Evolutionary conservation across 2,113 vertebrate species (phyloP), one percentile per base, ranked within the genome.

Genomic region (Lipophrys pholis): DNA sequence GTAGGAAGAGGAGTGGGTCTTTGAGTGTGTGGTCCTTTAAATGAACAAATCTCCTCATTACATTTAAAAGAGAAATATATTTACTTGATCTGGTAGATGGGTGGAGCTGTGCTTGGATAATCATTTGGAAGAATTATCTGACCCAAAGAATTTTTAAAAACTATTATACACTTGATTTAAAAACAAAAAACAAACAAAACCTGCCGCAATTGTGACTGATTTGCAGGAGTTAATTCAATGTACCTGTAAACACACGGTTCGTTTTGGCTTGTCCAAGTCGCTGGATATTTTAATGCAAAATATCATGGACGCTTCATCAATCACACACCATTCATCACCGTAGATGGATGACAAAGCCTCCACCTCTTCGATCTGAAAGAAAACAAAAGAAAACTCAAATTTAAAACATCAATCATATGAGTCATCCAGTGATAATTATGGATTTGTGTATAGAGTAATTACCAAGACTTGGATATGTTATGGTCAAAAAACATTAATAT

Each of bases 71-170:
- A 42, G 61, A 91, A 85, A 88, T 80, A 59, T 56, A 88, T 96
- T 95, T 94, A 99, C 98, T 99, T 99, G 69, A 99, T 91, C 21
- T 98, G 97, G 91, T 99, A 99, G 84, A 98, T 91, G 49, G 98
- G 98, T 42, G 98, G 97, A 5, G 97, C 94, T 67, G 93, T 36
- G 56, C 92, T 86, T 51, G 98, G 98, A 83, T 99, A 99, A 83
- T 97, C 96, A 63, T 90, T 85, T 0, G 96, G 97, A 41, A 99
- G 92, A 88, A 97, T 95, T 75, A 98, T 96, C 98, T 99, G 79
- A 89, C 21, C 21, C 21, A 30, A 30, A 30, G 4, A 30, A n/a
- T n/a, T n/a, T n/a, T n/a, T n/a, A n/a, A 30, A 30, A 30, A 30
- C 21, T 2, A 30, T 30, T 30, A 30, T 30, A 30, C 21, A 30